Conservation (phyloP, 1,140 invertebrate genomes). For the Zaprionus camerounensis region DNA sequence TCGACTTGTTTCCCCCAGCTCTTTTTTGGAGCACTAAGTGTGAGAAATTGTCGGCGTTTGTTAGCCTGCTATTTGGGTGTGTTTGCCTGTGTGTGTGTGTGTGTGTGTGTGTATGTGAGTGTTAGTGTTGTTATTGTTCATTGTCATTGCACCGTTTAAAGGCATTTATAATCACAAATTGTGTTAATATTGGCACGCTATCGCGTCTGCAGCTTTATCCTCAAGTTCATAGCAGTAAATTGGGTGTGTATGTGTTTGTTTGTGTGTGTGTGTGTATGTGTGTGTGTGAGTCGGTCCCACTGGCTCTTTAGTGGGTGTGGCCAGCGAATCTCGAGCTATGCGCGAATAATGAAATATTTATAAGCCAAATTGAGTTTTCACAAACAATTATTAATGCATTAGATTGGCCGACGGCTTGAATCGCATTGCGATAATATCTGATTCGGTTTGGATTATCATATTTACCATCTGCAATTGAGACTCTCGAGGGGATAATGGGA, state of each 20-base stretch:
- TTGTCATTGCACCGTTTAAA: constrained; percentile 81
- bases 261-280: constrained; percentile 28
- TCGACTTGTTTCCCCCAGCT: background rate
- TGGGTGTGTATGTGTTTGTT: background rate
- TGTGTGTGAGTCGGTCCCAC: constrained; percentile 1
- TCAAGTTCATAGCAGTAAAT: constrained; percentile 70
- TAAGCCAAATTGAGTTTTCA: constrained; percentile 78
- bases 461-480: background rate
- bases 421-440: constrained; percentile 29
- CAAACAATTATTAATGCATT: constrained; percentile 61
- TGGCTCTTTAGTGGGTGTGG: constrained; percentile 49
- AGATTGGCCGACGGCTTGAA: constrained; percentile 63
- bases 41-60: constrained; percentile 79
- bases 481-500: background rate
- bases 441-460: constrained; percentile 24
- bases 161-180: constrained; percentile 83
- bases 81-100: constrained; percentile 46
- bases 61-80: constrained; percentile 41
- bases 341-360: constrained; percentile 77
- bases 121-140: constrained; percentile 66
- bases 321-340: constrained; percentile 42
- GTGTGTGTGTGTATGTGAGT: constrained; percentile 39
- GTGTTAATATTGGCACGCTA: constrained; percentile 81
- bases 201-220: constrained; percentile 58
- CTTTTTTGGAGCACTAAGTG: constrained; percentile 57